Evolutionary conservation across 2,797 vertebrate genomes (phyloP), one percentile per base, ranked within the genome.

Genomic region (Pyrocephalus nanus): DNA sequence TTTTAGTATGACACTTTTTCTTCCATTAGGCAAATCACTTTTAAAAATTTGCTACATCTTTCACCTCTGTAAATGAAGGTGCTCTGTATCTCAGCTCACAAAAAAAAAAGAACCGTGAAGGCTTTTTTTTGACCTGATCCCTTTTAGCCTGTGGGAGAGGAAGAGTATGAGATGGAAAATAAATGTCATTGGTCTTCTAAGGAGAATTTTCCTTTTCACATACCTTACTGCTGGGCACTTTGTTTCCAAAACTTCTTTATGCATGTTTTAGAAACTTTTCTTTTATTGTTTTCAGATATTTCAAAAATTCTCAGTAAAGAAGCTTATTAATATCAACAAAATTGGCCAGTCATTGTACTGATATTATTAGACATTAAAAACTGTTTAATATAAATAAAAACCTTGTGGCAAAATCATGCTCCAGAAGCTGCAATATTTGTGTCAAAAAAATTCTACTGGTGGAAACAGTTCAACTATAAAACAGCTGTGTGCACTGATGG

Each of bases 401-500:
- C 3, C 6, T 9, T 40, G 27, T 60, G 75, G 47, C 16, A 84
- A 89, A 93, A 32, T 64, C 2, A 0, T 64, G 12, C 43, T 82
- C 34, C 2, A 4, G 50, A 82, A 71, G 53, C 57, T 88, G 25
- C n/a, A 50, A 2, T 42, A 45, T 15, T 51, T 80, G 48, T 47
- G 34, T 22, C 29, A 65, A 86, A 88, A 72, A 69, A 21, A 2
- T 43, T 87, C 12, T 90, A 34, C 34, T 64, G 53, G 65, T 80
- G 32, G 72, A 92, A 90, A 62, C 26, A 60, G 9, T 89, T 81
- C 91, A 74, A 74, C 78, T 83, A 12, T 83, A 70, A 90, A 92
- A 65, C 79, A 94, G 36, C 89, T 92, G 89, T 78, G 57, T 93
- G 81, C 81, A 74, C 69, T 94, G 87, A 88, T 91, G 93, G 85